These are phyloP conservation scores for Epizoanthus illoricatus DNA, from an alignment of 92 coral and sea anemone genomes.

Conservation along the genomic window DNA sequence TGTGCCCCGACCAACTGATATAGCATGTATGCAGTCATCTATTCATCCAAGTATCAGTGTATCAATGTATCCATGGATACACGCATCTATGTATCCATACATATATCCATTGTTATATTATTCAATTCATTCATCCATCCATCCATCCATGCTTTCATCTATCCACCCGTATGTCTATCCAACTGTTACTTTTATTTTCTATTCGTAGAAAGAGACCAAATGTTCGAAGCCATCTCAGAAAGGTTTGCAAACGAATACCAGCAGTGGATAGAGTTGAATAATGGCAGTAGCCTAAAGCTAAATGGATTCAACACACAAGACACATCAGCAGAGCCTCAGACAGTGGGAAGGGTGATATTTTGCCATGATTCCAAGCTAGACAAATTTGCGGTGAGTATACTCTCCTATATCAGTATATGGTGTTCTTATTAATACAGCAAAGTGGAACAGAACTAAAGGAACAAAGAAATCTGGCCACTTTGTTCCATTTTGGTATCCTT, in stretches of 20 bases:
- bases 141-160: not conserved
- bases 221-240: slow-evolving; percentile 24
- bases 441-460: not conserved
- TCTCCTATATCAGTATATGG: not conserved
- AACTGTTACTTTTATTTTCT: not conserved
- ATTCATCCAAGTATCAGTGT: not conserved
- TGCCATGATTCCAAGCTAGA: slow-evolving; percentile 64
- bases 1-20: too few species aligned
- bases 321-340: slow-evolving; percentile 28
- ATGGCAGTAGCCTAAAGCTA: not conserved
- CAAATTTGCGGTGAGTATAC: slow-evolving; percentile 41
- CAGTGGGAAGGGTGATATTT: slow-evolving; percentile 62
- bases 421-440: not conserved
- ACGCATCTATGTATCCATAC: not conserved
- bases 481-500: too few species aligned
- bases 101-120: too few species aligned
- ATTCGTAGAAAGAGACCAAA: slow-evolving; percentile 23
- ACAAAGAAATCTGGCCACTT: too few species aligned
- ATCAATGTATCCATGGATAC: not conserved
- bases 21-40: not conserved
- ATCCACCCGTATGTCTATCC: not conserved
- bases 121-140: not conserved
- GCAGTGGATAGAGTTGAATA: not conserved
- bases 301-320: not conserved
- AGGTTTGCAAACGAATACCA: slow-evolving; percentile 31